These are phyloP conservation scores for Cheilosia soror DNA, from an alignment of 2,888 invertebrate genomes.

Conservation along the genomic window DNA sequence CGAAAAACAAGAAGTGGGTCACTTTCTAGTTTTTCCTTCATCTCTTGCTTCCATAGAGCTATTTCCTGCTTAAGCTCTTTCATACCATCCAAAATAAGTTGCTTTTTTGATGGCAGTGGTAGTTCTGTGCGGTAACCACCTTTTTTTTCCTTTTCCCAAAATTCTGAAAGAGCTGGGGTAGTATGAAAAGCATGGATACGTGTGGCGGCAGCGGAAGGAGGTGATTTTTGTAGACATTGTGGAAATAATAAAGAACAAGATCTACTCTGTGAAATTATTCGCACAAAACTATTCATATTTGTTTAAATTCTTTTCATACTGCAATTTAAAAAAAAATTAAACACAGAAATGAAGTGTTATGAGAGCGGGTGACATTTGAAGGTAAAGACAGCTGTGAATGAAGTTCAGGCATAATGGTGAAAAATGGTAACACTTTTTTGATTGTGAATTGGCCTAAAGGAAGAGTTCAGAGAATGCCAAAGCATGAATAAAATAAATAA, in stretches of 20 bases:
- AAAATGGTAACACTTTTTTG: neutral
- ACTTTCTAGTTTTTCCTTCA: conserved; percentile 86
- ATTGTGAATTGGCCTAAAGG: neutral
- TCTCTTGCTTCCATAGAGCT: conserved; percentile 87
- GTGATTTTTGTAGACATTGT: conserved; percentile 27
- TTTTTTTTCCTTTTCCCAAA: conserved; percentile 83
- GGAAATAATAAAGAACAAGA: neutral
- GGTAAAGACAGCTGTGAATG: neutral
- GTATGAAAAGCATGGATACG: conserved; percentile 78
- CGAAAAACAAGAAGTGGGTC: conserved; percentile 86
- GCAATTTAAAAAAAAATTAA: neutral
- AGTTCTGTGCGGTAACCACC: conserved; percentile 81
- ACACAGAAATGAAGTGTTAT: conserved; percentile 21
- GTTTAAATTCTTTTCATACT: conserved; percentile 31
- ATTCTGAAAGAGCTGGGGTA: conserved; percentile 79
- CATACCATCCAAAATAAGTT: conserved; percentile 87
- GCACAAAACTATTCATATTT: conserved; percentile 51
- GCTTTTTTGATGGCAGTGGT: conserved; percentile 83
- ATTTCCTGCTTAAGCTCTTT: conserved; percentile 88
- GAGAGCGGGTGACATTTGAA: conserved; percentile 25
- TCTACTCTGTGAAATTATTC: conserved; percentile 20
- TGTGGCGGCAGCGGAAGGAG: neutral
- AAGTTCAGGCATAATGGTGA: conserved; percentile 2
- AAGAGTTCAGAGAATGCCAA: too few relatives aligned
- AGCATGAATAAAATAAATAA: too few relatives aligned